Conservation (phyloP, 2,113 vertebrate species). For the Antechinus stuartii region DNA sequence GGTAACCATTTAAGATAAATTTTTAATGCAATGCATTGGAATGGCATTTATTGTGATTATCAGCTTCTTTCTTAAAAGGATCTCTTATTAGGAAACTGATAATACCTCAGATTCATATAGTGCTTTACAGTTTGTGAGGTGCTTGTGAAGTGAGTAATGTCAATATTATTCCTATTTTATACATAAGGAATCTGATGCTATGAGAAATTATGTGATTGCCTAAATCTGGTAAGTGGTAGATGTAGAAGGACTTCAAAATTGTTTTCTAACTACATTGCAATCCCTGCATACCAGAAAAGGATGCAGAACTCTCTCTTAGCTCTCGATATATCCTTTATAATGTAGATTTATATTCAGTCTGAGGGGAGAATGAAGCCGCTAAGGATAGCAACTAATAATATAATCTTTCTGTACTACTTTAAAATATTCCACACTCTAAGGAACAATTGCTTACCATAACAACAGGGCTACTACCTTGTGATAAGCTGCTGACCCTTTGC, state of each 20-base stretch:
- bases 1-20: constrained; percentile 25
- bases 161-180: background rate
- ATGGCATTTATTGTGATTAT: background rate
- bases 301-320: background rate
- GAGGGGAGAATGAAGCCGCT: constrained; percentile 15
- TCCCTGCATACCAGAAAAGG: background rate
- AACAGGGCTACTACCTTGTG: background rate
- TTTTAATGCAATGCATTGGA: background rate
- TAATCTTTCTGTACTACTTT: background rate
- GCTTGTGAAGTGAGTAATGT: background rate
- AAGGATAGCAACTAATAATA: background rate
- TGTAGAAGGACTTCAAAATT: background rate
- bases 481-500: background rate
- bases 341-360: background rate
- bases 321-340: constrained; percentile 19
- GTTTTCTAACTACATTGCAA: background rate
- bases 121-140: background rate
- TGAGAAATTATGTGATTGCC: background rate
- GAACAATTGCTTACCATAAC: background rate
- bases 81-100: background rate
- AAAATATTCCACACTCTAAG: background rate
- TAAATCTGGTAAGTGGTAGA: background rate
- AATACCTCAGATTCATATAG: background rate
- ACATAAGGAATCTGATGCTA: no score
- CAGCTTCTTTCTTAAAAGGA: background rate